Evolutionary conservation across 2,113 vertebrate species (phyloP).

Genomic region (Laterallus jamaicensis): DNA sequence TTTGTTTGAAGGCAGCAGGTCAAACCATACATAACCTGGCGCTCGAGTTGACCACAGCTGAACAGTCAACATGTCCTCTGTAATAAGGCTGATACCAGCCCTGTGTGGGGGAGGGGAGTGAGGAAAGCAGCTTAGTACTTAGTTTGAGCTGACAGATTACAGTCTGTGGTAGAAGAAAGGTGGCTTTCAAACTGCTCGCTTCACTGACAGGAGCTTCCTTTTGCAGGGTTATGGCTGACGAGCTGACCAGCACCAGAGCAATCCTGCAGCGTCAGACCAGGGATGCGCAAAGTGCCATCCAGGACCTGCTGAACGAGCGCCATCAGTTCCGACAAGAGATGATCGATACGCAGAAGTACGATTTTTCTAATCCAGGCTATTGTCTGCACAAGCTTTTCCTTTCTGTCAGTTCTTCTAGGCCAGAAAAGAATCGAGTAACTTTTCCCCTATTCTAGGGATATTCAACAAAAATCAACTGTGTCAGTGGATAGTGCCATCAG

Average conservation of each 20-base stretch:
- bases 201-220: neutral
- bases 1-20: neutral
- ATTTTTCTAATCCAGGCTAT: neutral
- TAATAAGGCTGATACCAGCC: neutral
- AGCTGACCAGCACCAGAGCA: slow-evolving; percentile 87
- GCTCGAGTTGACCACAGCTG: neutral
- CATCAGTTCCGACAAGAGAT: slow-evolving; percentile 90
- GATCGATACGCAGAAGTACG: slow-evolving; percentile 89
- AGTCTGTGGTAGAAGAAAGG: neutral
- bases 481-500: neutral
- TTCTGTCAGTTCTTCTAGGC: neutral
- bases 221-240: slow-evolving; percentile 96
- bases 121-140: neutral
- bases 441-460: neutral
- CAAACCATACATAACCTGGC: neutral
- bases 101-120: neutral
- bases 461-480: neutral
- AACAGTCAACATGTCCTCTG: neutral
- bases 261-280: slow-evolving; percentile 89
- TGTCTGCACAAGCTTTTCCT: neutral
- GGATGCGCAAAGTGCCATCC: slow-evolving; percentile 91
- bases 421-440: neutral
- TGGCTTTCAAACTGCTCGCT: neutral
- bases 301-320: slow-evolving; percentile 90
- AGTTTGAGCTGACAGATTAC: neutral